Base-by-base conservation (phyloP, 2,113 vertebrate species). In the Caloenas nicobarica region DNA sequence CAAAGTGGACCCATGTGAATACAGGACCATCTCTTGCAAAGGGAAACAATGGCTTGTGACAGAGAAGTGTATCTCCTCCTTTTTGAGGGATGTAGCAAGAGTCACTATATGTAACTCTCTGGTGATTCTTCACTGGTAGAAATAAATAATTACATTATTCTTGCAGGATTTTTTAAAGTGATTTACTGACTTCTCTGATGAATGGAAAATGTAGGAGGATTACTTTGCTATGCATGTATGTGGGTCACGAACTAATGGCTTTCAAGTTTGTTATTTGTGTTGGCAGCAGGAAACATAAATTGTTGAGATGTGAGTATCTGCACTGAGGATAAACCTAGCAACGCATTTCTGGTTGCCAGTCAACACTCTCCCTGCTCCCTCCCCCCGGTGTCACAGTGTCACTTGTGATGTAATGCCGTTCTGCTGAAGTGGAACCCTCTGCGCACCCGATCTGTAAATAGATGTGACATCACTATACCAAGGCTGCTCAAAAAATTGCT, bases 61-160 rank as follows among this genome's bases (percentile, higher is more conserved):
- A 74, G 88, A 81, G 66, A 88, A 81, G n/a, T 26, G 66, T 26
- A 8, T 72, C 23, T 21, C 5, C 46, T 61, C 25, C 38, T 81
- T 74, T 83, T 61, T 82, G 60, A 58, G 13, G 13, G 60, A 46
- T 70, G 58, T 48, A 48, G 62, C n/a, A 62, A 79, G 62, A 92
- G 69, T 79, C 71, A 38, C 57, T 54, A 72, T 22, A 36, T 92
- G 72, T 93, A 97, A 95, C 82, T 95, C 80, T 93, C 81, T 86
- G 50, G 87, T 74, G 86, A 71, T 95, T 95, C 60, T 85, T 97
- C 88, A 92, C 66, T 88, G 61, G 65, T 86, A 78, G 79, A 95
- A 96, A 93, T 80, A 97, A 96, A 70, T 84, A 62, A 78, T 93
- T 94, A 95, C 42, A 86, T 96, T 94, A 81, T 80, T 50, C 40